phyloP scores from a whole-genome alignment of 2,113 vertebrate genomes.

The Xiphias gladius region DNA sequence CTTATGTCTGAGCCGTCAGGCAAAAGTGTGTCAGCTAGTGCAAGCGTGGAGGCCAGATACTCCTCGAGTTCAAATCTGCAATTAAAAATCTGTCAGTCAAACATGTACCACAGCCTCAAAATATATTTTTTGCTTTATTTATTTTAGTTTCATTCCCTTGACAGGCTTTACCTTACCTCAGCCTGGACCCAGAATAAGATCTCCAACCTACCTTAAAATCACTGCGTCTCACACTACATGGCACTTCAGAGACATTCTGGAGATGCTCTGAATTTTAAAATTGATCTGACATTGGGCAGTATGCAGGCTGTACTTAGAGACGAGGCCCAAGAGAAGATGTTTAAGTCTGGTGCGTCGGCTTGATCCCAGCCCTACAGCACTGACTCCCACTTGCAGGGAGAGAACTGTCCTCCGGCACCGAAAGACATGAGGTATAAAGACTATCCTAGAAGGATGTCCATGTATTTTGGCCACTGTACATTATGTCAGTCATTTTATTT shows the following conservation, averaged over 20 bases:
- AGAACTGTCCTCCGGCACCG: neutral
- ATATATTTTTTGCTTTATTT: neutral
- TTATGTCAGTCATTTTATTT: neutral
- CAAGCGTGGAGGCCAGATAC: neutral
- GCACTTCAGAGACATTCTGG: constrained; percentile 10
- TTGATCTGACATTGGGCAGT: constrained; percentile 6
- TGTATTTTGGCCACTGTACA: no score
- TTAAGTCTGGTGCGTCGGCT: constrained; percentile 18
- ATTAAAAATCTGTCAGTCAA: neutral
- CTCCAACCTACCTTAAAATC: neutral
- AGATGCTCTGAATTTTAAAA: constrained; percentile 30
- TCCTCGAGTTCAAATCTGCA: neutral
- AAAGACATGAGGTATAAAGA: neutral
- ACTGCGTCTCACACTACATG: neutral
- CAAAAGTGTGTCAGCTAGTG: neutral
- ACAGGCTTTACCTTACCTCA: neutral
- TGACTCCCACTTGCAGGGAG: constrained; percentile 10
- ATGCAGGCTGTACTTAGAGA: neutral
- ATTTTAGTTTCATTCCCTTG: neutral
- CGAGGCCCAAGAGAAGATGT: constrained; percentile 10
- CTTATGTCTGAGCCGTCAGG: neutral
- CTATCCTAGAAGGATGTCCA: neutral
- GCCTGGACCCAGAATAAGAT: neutral
- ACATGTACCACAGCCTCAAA: neutral
- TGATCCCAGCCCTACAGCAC: neutral